Conservation (phyloP, 2,113 vertebrate species). For the Rhea pennata region DNA sequence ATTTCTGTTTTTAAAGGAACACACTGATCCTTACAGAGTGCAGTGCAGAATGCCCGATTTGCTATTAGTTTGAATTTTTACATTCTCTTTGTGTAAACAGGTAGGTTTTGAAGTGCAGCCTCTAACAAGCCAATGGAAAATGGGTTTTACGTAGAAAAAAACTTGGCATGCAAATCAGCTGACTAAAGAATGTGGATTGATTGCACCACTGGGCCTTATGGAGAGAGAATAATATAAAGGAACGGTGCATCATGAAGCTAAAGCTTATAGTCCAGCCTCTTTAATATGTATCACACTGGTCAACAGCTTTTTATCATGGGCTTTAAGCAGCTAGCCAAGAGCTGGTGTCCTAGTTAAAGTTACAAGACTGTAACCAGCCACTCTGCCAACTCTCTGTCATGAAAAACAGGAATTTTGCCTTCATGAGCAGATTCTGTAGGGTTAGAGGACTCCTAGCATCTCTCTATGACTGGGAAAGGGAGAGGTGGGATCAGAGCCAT, state of each 20-base stretch:
- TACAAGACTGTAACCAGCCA: not conserved
- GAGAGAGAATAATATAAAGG: not conserved
- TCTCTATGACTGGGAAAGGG: not conserved
- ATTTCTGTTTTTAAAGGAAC: slow-evolving; percentile 55
- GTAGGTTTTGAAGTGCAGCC: not conserved
- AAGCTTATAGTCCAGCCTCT: not conserved
- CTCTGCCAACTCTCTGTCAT: not conserved
- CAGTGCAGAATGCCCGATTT: not conserved
- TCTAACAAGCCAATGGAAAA: not conserved
- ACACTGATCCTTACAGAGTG: not conserved
- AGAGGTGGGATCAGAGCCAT: not conserved
- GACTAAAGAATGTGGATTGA: not conserved
- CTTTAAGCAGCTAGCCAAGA: not conserved
- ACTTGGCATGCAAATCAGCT: not conserved
- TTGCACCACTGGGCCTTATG: rapidly evolving
- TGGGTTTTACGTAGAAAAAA: not conserved
- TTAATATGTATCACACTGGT: not conserved
- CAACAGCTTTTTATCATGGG: not conserved
- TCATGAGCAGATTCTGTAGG: not conserved
- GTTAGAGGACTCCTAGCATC: rapidly evolving
- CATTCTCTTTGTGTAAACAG: not conserved
- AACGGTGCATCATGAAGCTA: not conserved
- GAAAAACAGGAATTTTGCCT: not conserved
- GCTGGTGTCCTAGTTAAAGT: not conserved
- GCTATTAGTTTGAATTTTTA: slow-evolving; percentile 1